A percentile compares a stretch with the other conserved stretches of the same genome.
Conservation (phyloP, 1,140 invertebrate species). For the Drosophila parabipectinata region DNA sequence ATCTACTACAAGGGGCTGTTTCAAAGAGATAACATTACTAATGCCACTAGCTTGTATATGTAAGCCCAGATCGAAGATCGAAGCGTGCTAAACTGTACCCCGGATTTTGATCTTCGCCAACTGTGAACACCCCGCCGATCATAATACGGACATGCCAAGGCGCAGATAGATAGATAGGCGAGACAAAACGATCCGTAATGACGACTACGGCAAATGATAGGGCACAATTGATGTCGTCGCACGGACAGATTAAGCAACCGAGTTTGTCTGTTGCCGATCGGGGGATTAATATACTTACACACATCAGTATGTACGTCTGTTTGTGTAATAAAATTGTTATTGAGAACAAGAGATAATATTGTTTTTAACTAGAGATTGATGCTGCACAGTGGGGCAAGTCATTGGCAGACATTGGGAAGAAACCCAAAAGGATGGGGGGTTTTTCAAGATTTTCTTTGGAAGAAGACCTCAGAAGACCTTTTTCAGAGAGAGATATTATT, state of each 20-base stretch:
- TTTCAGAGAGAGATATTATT: no score
- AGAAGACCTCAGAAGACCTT: no score
- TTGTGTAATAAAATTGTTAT: conserved; percentile 77
- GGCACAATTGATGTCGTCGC: conserved; percentile 54
- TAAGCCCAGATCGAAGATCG: conserved; percentile 51
- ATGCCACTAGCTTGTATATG: conserved; percentile 3
- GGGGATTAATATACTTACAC: conserved; percentile 45
- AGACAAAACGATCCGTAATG: conserved; percentile 49
- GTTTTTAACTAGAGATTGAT: conserved; percentile 84
- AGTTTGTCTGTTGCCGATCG: conserved; percentile 50
- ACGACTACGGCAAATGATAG: conserved; percentile 49
- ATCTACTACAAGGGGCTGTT: conserved; percentile 8
- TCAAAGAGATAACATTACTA: conserved; percentile 10
- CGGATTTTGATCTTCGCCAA: conserved; percentile 78
- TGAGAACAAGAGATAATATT: conserved; percentile 84
- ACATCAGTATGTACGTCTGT: conserved; percentile 13
- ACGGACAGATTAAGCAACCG: conserved; percentile 73
- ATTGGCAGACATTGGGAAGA: neutral
- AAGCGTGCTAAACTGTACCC: conserved; percentile 25
- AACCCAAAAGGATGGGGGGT: conserved; percentile 8
- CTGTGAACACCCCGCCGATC: conserved; percentile 30
- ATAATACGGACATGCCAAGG: conserved; percentile 68
- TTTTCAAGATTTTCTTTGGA: no score
- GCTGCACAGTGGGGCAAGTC: conserved; percentile 40
- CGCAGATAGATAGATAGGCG: conserved; percentile 66